A percentile compares a stretch with the other conserved stretches of the same genome.
Conservation (phyloP, 1,140 invertebrate genomes). For the Episyrphus balteatus region DNA sequence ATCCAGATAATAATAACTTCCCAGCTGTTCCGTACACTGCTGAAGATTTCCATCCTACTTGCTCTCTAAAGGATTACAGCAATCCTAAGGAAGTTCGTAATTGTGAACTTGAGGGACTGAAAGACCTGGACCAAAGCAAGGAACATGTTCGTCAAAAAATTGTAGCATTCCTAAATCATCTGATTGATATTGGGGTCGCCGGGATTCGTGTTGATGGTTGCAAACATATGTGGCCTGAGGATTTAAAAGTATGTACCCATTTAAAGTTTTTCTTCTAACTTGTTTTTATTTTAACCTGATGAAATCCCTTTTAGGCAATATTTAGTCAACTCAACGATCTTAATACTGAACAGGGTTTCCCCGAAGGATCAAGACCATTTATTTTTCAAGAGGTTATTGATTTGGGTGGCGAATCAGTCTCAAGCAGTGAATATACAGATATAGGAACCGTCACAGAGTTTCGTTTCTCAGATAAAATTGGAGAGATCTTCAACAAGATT, state of each 20-base stretch:
- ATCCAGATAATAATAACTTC: conserved; percentile 34
- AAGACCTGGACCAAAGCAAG: conserved; percentile 53
- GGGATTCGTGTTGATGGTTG: conserved; percentile 63
- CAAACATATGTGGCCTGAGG: conserved; percentile 72
- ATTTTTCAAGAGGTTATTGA: conserved; percentile 79
- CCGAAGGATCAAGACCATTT: conserved; percentile 45
- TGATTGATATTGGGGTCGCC: conserved; percentile 63
- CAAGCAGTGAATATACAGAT: conserved; percentile 50
- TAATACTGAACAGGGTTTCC: conserved; percentile 48
- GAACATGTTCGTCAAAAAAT: conserved; percentile 57
- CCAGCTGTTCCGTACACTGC: conserved; percentile 40
- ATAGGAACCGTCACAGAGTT: conserved; percentile 68
- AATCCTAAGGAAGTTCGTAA: conserved; percentile 49
- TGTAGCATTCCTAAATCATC: conserved; percentile 51
- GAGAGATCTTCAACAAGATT: conserved; percentile 36
- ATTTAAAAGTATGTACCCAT: conserved; percentile 36
- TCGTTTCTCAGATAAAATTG: conserved; percentile 35
- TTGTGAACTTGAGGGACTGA: conserved; percentile 56
- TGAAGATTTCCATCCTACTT: conserved; percentile 41
- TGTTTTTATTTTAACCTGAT: background rate
- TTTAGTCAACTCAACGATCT: conserved; percentile 48
- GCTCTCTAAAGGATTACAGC: conserved; percentile 41
- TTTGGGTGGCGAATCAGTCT: conserved; percentile 41
- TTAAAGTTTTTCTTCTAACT: background rate
- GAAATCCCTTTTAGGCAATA: conserved; percentile 34